Conservation (phyloP, 2,888 invertebrate genomes). For the Zelleria hepariella region DNA sequence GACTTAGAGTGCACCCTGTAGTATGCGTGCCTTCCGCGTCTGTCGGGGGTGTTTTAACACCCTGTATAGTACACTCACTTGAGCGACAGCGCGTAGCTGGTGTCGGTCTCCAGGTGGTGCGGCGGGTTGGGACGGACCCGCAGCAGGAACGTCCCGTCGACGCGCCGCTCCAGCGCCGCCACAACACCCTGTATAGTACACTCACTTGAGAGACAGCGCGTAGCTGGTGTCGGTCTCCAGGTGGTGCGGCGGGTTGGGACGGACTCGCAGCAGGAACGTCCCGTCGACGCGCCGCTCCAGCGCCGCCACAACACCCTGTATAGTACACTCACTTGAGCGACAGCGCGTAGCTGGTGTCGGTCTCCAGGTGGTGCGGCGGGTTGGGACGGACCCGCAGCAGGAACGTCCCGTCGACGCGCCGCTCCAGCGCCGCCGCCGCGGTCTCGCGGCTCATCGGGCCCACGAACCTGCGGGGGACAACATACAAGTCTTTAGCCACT, state of each 20-base stretch:
- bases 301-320: too few species aligned
- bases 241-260: conserved; percentile 72
- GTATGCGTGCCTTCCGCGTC: too few species aligned
- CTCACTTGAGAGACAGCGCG: conserved; percentile 88
- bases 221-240: conserved; percentile 77
- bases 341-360: conserved; percentile 84
- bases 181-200: too few species aligned
- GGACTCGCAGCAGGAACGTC: conserved; percentile 85
- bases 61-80: conserved; percentile 84
- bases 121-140: conserved; percentile 80
- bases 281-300: conserved; percentile 85
- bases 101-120: conserved; percentile 52
- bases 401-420: conserved; percentile 88
- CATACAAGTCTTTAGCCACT: too few species aligned
- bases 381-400: conserved; percentile 81
- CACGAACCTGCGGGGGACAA: conserved; percentile 75
- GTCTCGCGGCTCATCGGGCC: conserved; percentile 89
- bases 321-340: conserved; percentile 89
- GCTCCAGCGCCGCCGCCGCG: conserved; percentile 81
- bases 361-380: conserved; percentile 15
- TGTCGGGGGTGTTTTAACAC: too few species aligned
- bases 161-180: conserved; percentile 76
- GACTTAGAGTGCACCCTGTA: too few species aligned
- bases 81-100: conserved; percentile 86
- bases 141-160: conserved; percentile 88